Conservation (phyloP, 2,888 invertebrate species). For the Lampropteryx suffumata region DNA sequence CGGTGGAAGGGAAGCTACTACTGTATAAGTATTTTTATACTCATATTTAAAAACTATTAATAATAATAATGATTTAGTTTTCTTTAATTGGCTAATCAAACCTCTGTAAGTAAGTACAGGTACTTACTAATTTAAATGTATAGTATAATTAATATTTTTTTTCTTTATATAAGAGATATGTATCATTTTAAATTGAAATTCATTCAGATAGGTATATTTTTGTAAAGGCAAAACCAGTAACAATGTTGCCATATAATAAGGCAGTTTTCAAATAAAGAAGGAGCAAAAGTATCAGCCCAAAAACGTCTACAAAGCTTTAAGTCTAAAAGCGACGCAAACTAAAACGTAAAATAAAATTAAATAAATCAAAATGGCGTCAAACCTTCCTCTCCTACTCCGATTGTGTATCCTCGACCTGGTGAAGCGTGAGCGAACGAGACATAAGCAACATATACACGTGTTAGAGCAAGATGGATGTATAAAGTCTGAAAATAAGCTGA, state of each 20-base stretch:
- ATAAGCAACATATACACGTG: constrained; percentile 80
- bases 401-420: constrained; percentile 76
- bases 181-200: no score
- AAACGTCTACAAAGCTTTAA: constrained; percentile 36
- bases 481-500: constrained; percentile 1
- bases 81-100: no score
- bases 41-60: no score
- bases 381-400: constrained; percentile 80
- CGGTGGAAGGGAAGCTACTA: not conserved
- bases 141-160: no score
- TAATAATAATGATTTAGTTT: no score
- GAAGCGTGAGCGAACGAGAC: constrained; percentile 73
- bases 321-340: constrained; percentile 47
- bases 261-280: not conserved
- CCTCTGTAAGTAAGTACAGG: no score
- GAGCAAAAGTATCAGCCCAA: constrained; percentile 4
- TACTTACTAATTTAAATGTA: no score
- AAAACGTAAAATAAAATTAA: constrained; percentile 33
- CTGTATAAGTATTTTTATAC: no score
- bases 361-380: constrained; percentile 55
- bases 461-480: constrained; percentile 68
- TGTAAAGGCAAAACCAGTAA: not conserved
- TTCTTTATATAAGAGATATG: no score
- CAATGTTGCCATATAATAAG: constrained; percentile 6
- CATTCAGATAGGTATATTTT: no score